A percentile compares a stretch with the other conserved stretches of the same genome.
These are phyloP conservation scores for Antheraea yamamai DNA, from an alignment of 2,888 invertebrate species.

Conservation along the genomic window DNA sequence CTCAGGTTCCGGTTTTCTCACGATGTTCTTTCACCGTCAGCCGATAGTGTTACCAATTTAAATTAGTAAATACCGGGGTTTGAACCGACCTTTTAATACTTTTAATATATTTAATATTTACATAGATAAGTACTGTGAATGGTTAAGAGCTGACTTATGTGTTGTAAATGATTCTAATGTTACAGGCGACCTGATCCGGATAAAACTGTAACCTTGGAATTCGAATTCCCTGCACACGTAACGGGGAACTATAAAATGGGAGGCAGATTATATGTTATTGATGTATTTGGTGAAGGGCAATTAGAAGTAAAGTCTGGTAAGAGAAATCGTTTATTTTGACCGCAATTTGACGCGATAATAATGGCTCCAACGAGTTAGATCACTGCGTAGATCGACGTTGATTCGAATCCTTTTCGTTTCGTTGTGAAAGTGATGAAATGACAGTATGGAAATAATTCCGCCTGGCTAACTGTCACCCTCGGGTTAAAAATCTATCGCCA, in stretches of 20 bases:
- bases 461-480: too few species aligned
- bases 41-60: too few species aligned
- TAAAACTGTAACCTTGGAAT: slow-evolving; percentile 27
- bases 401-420: too few species aligned
- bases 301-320: slow-evolving; percentile 41
- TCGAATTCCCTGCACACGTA: slow-evolving; percentile 35
- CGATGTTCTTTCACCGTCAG: too few species aligned
- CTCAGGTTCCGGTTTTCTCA: too few species aligned
- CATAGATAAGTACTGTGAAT: background rate
- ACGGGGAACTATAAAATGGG: slow-evolving; percentile 37
- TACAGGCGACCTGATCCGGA: slow-evolving; percentile 35
- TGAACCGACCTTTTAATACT: too few species aligned
- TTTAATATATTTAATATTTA: background rate
- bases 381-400: too few species aligned
- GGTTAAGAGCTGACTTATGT: background rate
- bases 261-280: slow-evolving; percentile 39
- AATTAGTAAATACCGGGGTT: too few species aligned
- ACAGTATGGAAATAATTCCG: too few species aligned
- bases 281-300: slow-evolving; percentile 39
- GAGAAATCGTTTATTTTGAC: background rate
- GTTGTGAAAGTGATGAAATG: too few species aligned
- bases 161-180: background rate
- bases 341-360: background rate
- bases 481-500: too few species aligned
- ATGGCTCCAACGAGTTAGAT: too few species aligned